Conservation (phyloP, 2,888 invertebrate species). For the Trichopoda pennipes region DNA sequence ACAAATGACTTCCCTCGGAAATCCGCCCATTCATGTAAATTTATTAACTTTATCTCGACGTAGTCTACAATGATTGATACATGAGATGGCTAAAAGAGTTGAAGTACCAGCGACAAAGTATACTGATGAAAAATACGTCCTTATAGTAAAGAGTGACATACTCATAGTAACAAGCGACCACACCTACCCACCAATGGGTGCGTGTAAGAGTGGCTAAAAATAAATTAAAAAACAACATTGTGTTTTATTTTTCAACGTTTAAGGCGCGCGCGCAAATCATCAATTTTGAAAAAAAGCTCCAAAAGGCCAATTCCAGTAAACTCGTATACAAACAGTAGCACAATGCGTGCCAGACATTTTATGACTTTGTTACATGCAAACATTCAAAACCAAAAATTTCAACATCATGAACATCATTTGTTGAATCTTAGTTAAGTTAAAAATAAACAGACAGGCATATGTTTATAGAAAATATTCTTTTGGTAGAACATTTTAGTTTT, state of each 20-base stretch:
- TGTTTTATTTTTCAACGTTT: conserved; percentile 35
- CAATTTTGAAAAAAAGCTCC: conserved; percentile 49
- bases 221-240: conserved; percentile 10
- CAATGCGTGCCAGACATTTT: conserved; percentile 63
- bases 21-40: conserved; percentile 58
- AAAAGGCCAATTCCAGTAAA: conserved; percentile 23
- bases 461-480: conserved; percentile 24
- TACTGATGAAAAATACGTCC: conserved; percentile 24
- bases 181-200: conserved; percentile 55
- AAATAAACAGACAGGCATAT: conserved; percentile 1
- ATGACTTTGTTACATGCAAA: conserved; percentile 61
- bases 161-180: conserved; percentile 43
- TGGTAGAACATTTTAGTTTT: conserved; percentile 6
- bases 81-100: conserved; percentile 35
- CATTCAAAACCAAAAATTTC: not conserved
- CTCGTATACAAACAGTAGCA: conserved; percentile 49
- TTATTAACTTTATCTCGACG: conserved; percentile 42
- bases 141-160: conserved; percentile 39
- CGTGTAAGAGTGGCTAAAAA: conserved; percentile 23
- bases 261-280: conserved; percentile 58
- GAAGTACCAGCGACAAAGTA: conserved; percentile 28
- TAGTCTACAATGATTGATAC: conserved; percentile 55
- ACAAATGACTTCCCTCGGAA: conserved; percentile 67
- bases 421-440: conserved; percentile 26
- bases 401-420: conserved; percentile 48